Conservation (phyloP, 2,888 invertebrate genomes). For the Strigamia transsilvanica region DNA sequence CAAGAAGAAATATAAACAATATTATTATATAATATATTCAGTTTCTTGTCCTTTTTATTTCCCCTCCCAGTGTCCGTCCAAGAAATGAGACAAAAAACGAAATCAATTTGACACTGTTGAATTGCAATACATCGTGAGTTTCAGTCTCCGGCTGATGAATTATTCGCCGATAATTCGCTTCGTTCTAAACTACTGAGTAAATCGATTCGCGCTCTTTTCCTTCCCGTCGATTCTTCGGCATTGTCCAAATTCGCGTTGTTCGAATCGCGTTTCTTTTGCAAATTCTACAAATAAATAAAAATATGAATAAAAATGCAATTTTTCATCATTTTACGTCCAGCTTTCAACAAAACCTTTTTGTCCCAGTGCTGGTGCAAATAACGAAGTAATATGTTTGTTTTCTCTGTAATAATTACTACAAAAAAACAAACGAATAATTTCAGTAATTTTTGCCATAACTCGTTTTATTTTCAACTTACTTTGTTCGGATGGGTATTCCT, state of each 20-base stretch:
- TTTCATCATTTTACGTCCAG: neutral
- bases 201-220: constrained; percentile 55
- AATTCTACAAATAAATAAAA: constrained; percentile 51
- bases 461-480: constrained; percentile 69
- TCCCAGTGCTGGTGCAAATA: constrained; percentile 97
- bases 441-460: too few species aligned
- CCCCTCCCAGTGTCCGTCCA: neutral
- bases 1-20: neutral
- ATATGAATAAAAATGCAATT: neutral
- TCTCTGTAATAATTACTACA: constrained; percentile 92
- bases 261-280: constrained; percentile 54
- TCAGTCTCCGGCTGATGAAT: constrained; percentile 50
- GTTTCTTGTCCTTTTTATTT: neutral
- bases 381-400: constrained; percentile 89
- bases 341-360: constrained; percentile 73
- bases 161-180: constrained; percentile 50
- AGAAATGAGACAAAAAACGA: neutral
- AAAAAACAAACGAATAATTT: too few species aligned
- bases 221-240: constrained; percentile 41
- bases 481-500: constrained; percentile 92
- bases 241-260: constrained; percentile 54
- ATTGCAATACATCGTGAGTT: neutral
- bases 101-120: constrained; percentile 14
- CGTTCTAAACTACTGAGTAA: constrained; percentile 49
- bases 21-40: neutral